Evolutionary conservation across 30 jellyfish, hydroid and myxozoan genomes (phyloP), one percentile per base, ranked within the genome.

Genomic region (Aurelia aurita complex sp. Pacific): DNA sequence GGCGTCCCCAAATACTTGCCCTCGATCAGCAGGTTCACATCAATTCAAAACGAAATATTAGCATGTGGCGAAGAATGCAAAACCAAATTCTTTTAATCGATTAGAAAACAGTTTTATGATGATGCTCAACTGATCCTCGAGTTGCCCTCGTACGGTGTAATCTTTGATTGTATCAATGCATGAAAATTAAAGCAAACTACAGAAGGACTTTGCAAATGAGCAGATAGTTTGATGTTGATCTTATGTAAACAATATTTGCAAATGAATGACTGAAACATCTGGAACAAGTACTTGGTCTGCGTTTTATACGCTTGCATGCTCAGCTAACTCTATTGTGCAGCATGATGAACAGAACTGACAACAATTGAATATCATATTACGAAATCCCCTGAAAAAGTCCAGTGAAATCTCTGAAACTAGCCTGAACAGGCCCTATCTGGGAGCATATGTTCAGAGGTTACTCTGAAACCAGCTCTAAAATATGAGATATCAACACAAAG

Each of bases 221-320:
- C 88, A 64, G 68, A 78, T 54, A 36, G 63, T 64, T 64, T 2
- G 33, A n/a, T 73, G 77, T 78, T 52, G 54, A 42, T 11, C 54
- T 74, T 34, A 73, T 60, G 79, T 78, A 78, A 78, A 78, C 88
- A 65, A 43, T 69, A 23, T 19, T n/a, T 61, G 14, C 32, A 70
- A 81, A 81, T 69, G 83, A 81, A 81, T 81, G 90, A 81, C 71
- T 67, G 90, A 68, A 81, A 51, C 84, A 81, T 52, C 84, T 81
- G 74, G 82, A 81, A 35, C 68, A 81, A 64, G 76, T 57, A 38
- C 83, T 53, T 81, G 90, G 90, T 81, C 90, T 65, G 83, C 55
- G 40, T 81, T 67, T 81, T 81, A 68, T 33, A 46, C 57, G 35
- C 52, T n/a, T 8, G 76, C 57, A 55, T 46, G 54, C 60, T 50